phyloP scores from a whole-genome alignment of 2,888 invertebrate species.

The Dorcus hopei region DNA sequence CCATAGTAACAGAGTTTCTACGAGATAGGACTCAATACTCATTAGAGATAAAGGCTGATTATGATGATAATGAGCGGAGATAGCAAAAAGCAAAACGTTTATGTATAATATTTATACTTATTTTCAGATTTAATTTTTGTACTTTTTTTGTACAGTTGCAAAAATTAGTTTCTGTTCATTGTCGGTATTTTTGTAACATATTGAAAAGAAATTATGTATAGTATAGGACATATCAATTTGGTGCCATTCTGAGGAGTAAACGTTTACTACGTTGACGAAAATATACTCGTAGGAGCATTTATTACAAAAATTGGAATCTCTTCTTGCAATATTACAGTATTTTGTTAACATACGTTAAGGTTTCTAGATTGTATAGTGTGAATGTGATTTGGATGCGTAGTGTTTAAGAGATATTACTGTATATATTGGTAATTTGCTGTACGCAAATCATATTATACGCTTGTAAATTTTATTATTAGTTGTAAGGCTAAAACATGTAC shows the following conservation, averaged over 20 bases:
- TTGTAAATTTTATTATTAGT: conserved; percentile 1
- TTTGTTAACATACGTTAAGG: conserved; percentile 40
- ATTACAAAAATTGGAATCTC: conserved; percentile 24
- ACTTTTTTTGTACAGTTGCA: conserved; percentile 6
- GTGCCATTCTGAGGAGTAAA: conserved; percentile 26
- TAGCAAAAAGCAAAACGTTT: neutral
- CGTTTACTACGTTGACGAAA: neutral
- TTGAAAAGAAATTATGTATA: neutral
- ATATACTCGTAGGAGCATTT: conserved; percentile 28
- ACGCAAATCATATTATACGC: conserved; percentile 2
- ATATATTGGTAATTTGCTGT: conserved; percentile 5
- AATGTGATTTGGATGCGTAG: conserved; percentile 23
- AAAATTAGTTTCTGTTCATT: conserved; percentile 3
- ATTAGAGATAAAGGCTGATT: conserved; percentile 48
- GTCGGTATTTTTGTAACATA: conserved; percentile 3
- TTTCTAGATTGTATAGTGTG: conserved; percentile 34
- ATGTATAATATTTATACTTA: conserved; percentile 15
- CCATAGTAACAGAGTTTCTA: conserved; percentile 31
- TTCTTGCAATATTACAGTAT: conserved; percentile 43
- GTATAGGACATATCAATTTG: conserved; percentile 25
- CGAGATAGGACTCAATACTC: conserved; percentile 42
- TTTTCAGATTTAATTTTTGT: conserved; percentile 7
- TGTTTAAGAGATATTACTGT: conserved; percentile 10
- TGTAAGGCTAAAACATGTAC: conserved; percentile 3
- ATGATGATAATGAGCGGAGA: conserved; percentile 13